Base-by-base conservation (phyloP, 2,888 invertebrate species). In the Anoplius nigerrimus region DNA sequence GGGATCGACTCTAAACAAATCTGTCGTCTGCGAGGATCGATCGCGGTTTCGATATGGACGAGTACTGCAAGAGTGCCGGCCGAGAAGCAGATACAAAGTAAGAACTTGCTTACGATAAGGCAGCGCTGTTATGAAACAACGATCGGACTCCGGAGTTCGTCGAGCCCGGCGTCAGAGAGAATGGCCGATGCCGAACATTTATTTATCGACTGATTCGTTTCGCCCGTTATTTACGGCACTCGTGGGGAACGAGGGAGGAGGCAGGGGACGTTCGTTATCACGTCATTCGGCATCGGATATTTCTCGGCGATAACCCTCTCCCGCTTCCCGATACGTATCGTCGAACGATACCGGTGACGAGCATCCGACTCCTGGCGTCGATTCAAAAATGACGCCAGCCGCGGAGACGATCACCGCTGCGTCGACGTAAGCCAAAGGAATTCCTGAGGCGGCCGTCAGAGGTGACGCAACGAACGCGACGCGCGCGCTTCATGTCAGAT, bases 171-270 rank as follows among this genome's bases (percentile, higher is more conserved):
- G 11, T 16, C 18, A 56, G 16, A 16, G 18, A 58, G 15, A n/a
- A 21, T 58, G n/a, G 34, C n/a, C 27, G 58, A 21, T 20, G 43
- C 56, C 2, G 73, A 79, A 74, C 82, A 73, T 74, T 80, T 82
- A 80, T 84, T 82, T 82, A 82, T 82, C 74, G 79, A 82, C 77
- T n/a, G 63, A 76, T 76, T 77, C 75, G 76, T 77, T 83, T 75
- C 72, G 72, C 62, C 63, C 52, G 71, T 78, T 76, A 76, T 78
- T 78, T 68, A 78, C 71, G 68, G 65, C 52, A 66, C 72, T 71
- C 69, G 53, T 27, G 71, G 66, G 75, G 55, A n/a, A n/a, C 22
- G 51, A 42, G 52, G 16, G 66, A 62, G 65, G 66, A 72, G 46
- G 43, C 43, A 16, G 56, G 42, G 56, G 15, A 42, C 34, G n/a